phyloP scores from a whole-genome alignment of 2,888 invertebrate species.

The Lasioglossum vierecki region DNA sequence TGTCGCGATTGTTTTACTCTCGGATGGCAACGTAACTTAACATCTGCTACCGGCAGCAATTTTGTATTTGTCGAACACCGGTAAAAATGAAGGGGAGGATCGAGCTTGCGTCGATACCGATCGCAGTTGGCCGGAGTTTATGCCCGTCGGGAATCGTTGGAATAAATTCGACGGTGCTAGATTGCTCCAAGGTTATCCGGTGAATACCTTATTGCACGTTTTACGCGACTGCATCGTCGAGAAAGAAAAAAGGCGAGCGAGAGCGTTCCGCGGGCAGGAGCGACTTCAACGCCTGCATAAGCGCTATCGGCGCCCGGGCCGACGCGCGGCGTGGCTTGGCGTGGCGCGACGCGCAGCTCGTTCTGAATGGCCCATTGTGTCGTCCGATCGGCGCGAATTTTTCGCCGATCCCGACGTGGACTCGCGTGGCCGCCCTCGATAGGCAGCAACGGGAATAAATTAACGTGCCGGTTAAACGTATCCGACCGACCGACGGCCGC shows the following conservation, averaged over 20 bases:
- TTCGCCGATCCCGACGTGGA: constrained; percentile 58
- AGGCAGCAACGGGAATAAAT: constrained; percentile 74
- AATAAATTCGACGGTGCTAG: constrained; percentile 52
- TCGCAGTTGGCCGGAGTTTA: constrained; percentile 9
- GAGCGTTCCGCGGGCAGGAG: constrained; percentile 16
- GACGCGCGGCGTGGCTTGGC: background rate
- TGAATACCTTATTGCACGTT: constrained; percentile 56
- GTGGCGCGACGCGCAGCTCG: constrained; percentile 53
- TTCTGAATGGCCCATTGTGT: constrained; percentile 76
- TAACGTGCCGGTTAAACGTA: constrained; percentile 74
- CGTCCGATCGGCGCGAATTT: constrained; percentile 67
- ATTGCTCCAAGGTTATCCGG: constrained; percentile 56
- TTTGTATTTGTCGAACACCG: background rate
- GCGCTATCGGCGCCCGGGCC: constrained; percentile 60
- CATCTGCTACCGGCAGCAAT: background rate
- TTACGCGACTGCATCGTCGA: constrained; percentile 25
- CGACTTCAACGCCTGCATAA: constrained; percentile 57
- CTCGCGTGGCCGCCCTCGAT: constrained; percentile 72
- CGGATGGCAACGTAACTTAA: no score
- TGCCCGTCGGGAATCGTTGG: constrained; percentile 24
- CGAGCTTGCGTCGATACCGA: constrained; percentile 10
- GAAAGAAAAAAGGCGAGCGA: constrained; percentile 20
- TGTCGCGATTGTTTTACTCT: no score
- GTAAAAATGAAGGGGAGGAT: constrained; percentile 17
- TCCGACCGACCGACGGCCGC: constrained; percentile 59